These are phyloP conservation scores for Odocoileus virginianus DNA, from an alignment of 2,113 vertebrate genomes.

Conservation along the genomic window DNA sequence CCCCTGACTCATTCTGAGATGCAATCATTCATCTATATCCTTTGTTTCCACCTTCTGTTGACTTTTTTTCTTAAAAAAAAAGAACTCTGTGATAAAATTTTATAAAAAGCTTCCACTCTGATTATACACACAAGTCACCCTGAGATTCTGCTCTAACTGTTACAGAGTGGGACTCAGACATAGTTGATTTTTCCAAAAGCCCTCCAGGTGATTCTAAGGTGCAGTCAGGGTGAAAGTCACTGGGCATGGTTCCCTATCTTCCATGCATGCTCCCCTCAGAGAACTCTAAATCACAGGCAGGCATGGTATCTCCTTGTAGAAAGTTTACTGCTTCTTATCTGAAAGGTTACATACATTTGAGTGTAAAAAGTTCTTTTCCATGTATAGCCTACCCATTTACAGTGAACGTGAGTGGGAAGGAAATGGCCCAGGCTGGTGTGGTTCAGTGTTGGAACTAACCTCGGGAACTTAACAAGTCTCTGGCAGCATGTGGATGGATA, in stretches of 20 bases:
- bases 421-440: not conserved
- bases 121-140: not conserved
- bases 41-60: not conserved
- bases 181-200: not conserved
- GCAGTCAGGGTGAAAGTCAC: no score
- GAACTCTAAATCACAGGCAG: not conserved
- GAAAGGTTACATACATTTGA: not conserved
- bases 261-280: not conserved
- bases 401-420: not conserved
- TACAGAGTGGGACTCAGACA: not conserved
- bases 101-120: not conserved
- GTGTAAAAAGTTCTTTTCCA: not conserved
- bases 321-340: not conserved
- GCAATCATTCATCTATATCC: not conserved
- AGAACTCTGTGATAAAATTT: not conserved
- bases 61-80: not conserved
- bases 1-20: not conserved
- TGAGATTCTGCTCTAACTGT: not conserved
- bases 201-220: not conserved
- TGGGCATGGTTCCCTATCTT: rapidly evolving
- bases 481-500: not conserved
- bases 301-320: not conserved
- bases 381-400: not conserved
- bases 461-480: not conserved
- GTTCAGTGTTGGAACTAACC: not conserved